A percentile compares a stretch with the other conserved stretches of the same genome.
Conservation (phyloP, 2,113 vertebrate species). For the Megalops atlanticus region DNA sequence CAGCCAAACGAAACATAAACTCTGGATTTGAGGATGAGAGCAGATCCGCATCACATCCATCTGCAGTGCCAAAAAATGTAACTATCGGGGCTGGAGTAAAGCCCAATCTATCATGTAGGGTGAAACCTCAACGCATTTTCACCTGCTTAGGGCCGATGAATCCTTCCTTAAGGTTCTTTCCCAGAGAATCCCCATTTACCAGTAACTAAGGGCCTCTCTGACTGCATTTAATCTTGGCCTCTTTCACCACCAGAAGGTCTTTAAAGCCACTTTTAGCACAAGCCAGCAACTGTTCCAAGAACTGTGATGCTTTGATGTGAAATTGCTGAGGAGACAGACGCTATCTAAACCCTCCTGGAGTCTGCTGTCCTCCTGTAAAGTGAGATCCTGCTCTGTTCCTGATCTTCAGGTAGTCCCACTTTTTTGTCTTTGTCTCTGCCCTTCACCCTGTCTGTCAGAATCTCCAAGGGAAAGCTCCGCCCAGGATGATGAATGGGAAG, state of each 20-base stretch:
- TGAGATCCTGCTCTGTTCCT: neutral
- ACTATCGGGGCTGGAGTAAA: neutral
- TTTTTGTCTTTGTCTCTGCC: slow-evolving; percentile 17
- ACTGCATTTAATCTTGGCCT: neutral
- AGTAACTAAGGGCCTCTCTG: neutral
- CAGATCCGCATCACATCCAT: neutral
- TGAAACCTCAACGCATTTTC: neutral
- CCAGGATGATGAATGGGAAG: slow-evolving; percentile 37
- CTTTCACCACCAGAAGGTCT: neutral
- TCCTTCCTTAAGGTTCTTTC: neutral
- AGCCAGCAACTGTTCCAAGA: neutral
- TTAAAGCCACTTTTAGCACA: neutral
- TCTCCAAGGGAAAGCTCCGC: slow-evolving; percentile 24
- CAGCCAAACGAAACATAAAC: neutral
- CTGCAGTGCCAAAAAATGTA: neutral
- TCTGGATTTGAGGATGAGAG: neutral
- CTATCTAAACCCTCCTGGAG: neutral
- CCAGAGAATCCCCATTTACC: neutral
- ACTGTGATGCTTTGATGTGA: neutral
- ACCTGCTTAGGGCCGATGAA: neutral
- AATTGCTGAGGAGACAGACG: neutral
- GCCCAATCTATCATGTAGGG: neutral
- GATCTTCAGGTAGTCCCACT: neutral
- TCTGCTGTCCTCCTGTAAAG: too few relatives aligned
- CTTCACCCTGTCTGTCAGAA: slow-evolving; percentile 33